These are phyloP conservation scores for Tachystola acroxantha DNA, from an alignment of 2,888 invertebrate genomes.

Conservation along the genomic window DNA sequence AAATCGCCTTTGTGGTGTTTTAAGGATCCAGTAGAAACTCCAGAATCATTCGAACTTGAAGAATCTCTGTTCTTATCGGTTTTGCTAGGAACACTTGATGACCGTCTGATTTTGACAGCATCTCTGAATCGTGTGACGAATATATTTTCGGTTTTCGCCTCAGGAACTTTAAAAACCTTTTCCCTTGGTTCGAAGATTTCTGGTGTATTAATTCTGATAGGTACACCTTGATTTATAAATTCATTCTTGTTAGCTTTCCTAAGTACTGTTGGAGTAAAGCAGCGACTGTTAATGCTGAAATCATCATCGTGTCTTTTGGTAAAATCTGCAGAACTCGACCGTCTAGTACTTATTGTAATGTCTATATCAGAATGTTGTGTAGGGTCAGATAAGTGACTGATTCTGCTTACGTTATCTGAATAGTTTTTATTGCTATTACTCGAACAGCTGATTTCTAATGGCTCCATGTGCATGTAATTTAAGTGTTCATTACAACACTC, in stretches of 20 bases:
- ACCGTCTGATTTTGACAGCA: constrained; percentile 81
- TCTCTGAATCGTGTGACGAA: constrained; percentile 68
- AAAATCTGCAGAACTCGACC: constrained; percentile 82
- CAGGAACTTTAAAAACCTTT: constrained; percentile 59
- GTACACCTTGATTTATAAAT: constrained; percentile 54
- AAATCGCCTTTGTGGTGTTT: constrained; percentile 81
- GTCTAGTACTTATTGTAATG: constrained; percentile 60
- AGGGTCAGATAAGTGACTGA: constrained; percentile 74
- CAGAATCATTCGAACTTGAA: constrained; percentile 84
- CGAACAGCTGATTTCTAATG: constrained; percentile 53
- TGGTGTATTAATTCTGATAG: constrained; percentile 25
- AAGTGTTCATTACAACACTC: constrained; percentile 59
- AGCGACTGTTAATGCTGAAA: constrained; percentile 47
- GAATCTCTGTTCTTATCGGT: constrained; percentile 83
- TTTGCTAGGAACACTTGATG: constrained; percentile 84
- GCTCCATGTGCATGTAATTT: constrained; percentile 65
- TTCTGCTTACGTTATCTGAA: constrained; percentile 73
- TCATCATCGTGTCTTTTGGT: constrained; percentile 77
- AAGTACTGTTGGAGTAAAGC: constrained; percentile 64
- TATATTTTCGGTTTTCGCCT: constrained; percentile 58
- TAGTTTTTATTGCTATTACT: constrained; percentile 63
- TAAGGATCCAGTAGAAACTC: constrained; percentile 82
- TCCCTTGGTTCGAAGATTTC: constrained; percentile 43
- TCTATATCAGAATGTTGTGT: constrained; percentile 62
- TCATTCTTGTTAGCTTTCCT: constrained; percentile 56